Conservation (phyloP, 2,797 vertebrate species). For the Acrossocheilus wenchowensis region DNA sequence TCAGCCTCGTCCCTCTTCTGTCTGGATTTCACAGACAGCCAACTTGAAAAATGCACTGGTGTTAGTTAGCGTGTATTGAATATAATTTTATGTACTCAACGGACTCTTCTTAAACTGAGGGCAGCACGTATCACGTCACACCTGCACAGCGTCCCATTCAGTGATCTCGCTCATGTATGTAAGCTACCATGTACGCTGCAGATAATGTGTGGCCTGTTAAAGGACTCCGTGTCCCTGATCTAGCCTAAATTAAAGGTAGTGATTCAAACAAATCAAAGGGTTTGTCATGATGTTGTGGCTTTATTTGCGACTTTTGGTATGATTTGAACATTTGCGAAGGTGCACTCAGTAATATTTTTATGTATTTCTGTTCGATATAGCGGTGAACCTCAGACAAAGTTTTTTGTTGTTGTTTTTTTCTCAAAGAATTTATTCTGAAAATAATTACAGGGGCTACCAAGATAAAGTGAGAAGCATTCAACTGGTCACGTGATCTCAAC, state of each 20-base stretch:
- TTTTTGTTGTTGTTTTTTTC: too few species aligned
- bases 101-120: slow-evolving; percentile 74
- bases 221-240: slow-evolving; percentile 76
- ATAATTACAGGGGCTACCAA: background rate
- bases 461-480: background rate
- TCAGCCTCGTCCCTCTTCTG: slow-evolving; percentile 38
- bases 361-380: background rate
- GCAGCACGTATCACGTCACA: slow-evolving; percentile 60
- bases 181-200: slow-evolving; percentile 59
- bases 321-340: background rate
- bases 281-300: slow-evolving; percentile 16
- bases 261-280: slow-evolving; percentile 54
- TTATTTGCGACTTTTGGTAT: background rate
- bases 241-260: slow-evolving; percentile 74
- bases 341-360: background rate
- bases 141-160: slow-evolving; percentile 60
- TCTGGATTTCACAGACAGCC: slow-evolving; percentile 69
- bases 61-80: slow-evolving; percentile 74
- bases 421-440: background rate
- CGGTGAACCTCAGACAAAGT: background rate
- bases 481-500: background rate
- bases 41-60: slow-evolving; percentile 77
- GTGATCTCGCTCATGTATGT: slow-evolving; percentile 74
- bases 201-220: slow-evolving; percentile 75
- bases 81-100: slow-evolving; percentile 82